Conservation (phyloP, 2,888 invertebrate genomes). For the Cheilosia scutellata region DNA sequence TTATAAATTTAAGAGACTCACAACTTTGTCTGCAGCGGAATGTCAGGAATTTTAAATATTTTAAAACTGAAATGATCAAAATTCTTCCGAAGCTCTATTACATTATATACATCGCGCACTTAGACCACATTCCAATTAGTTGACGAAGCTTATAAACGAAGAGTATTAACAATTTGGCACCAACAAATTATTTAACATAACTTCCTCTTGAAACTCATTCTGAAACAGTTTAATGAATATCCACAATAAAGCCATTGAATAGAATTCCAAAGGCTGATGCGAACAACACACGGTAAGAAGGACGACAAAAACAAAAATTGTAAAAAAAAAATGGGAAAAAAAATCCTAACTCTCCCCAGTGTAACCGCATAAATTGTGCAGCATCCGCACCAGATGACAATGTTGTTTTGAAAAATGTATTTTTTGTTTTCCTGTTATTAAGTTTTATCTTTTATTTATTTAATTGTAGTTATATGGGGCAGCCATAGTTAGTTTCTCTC, state of each 20-base stretch:
- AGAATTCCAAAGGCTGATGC: not conserved
- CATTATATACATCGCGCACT: no score
- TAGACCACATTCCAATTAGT: no score
- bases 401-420: conserved; percentile 8
- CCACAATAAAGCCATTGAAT: conserved; percentile 5
- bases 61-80: no score
- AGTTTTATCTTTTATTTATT: conserved; percentile 22
- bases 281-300: not conserved
- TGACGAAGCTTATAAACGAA: no score
- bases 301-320: not conserved
- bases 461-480: not conserved
- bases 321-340: not conserved
- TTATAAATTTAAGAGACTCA: no score
- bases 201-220: not conserved
- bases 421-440: not conserved
- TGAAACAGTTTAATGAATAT: not conserved
- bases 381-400: conserved; percentile 40
- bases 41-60: no score
- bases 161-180: no score
- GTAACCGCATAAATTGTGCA: conserved; percentile 30
- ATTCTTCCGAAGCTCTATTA: no score
- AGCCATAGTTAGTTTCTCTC: not conserved
- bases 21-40: no score
- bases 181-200: no score
- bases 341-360: not conserved